Evolutionary conservation across 2,797 vertebrate genomes (phyloP), one percentile per base, ranked within the genome.

Genomic region (Thaleichthys pacificus): DNA sequence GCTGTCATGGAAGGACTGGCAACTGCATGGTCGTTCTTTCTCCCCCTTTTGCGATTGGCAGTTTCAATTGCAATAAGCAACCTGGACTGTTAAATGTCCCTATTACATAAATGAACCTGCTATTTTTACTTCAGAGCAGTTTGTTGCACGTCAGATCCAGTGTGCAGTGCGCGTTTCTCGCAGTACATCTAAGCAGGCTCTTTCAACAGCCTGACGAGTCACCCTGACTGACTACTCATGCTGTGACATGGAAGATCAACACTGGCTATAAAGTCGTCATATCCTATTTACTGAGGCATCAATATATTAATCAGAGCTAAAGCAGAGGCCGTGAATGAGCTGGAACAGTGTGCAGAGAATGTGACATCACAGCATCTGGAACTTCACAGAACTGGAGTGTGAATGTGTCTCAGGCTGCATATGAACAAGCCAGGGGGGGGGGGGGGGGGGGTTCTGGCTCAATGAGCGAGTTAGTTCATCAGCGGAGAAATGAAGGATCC

Each of bases 21-120:
- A 68, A 57, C 17, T 24, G 5, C 28, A 11, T 5, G 17, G 28
- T 21, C 26, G 2, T 24, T 32, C 51, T 65, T 24, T 30, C 24
- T 32, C 28, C 4, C 28, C 28, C 28, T 30, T 30, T 9, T 58
- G 49, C 47, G 54, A 26, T 11, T 51, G 42, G 26, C 67, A 72
- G 74, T 63, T 65, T 68, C 65, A 70, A 68, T 70, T 21, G 64
- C 51, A 66, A n/a, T 24, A 65, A 24, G 12, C 70, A 75, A 68
- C 35, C 49, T 54, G 51, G 62, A 26, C 56, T 28, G 47, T 63
- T 69, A n/a, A 56, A n/a, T 17, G 15, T n/a, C 9, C 51, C 51
- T 8, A 14, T 56, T 56, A 5, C 6, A 56, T 72, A 66, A 81
- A 79, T 68, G 75, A 69, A 21, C 14, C 28, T 64, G 30, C 17